Evolutionary conservation across 2,113 vertebrate genomes (phyloP), one percentile per base, ranked within the genome.

Genomic region (Chelonoidis abingdonii): DNA sequence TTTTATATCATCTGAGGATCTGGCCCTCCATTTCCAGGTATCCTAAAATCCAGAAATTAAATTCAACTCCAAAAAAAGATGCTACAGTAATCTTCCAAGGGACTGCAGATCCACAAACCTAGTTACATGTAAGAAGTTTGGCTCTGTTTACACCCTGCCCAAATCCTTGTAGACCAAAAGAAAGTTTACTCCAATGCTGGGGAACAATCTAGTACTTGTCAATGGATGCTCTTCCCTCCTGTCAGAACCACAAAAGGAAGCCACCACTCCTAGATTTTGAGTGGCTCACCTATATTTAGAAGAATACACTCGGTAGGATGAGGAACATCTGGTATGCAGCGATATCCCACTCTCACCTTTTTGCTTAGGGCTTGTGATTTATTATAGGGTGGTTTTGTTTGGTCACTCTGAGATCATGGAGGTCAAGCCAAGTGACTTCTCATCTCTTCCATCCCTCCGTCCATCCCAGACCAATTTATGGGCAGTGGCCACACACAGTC

Each of bases 401-500:
- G 3, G 24, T 91, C 83, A 90, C 84, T 62, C 59, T 54, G 52
- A 96, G 72, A 84, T 92, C 69, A 91, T 0, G 1, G 19, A 25
- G 31, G 75, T 93, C 89, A 93, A 86, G 80, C 65, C 82, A 89
- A 87, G 52, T 12, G 10, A 24, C 75, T 90, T 52, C 53, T 52
- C 50, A 80, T 7, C 19, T 83, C 83, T 5, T 89, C 72, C n/a
- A 69, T 84, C 92, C 31, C 81, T 59, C 76, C 59, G 31, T 84
- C 21, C 31, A 83, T 19, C 4, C 22, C 0, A 4, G 56, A 88
- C 6, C 24, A 85, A 31, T 65, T 57, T 1, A 0, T 62, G 75
- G 52, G 53, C 16, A 8, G 1, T 49, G 29, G 47, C 31, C 78
- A 75, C 0, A 0, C 13, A 0, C 0, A 91, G 79, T 80, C 65